These are phyloP conservation scores for Reinhardtius hippoglossoides DNA, from an alignment of 2,113 vertebrate species.

Conservation along the genomic window DNA sequence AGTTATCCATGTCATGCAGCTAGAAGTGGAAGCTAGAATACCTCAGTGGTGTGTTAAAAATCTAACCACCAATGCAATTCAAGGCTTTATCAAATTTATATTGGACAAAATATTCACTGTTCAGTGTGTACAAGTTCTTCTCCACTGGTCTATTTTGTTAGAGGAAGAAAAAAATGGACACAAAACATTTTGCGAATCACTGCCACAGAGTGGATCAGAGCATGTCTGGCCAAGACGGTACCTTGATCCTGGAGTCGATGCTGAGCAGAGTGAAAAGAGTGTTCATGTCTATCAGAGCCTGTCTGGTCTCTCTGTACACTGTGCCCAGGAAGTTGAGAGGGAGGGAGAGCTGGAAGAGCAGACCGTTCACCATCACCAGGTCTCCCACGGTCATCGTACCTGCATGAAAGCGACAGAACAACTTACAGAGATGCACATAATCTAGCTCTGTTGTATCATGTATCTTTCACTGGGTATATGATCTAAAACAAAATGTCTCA, in stretches of 20 bases:
- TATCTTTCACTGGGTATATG: neutral
- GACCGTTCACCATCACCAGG: conserved; percentile 98
- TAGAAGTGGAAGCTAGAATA: neutral
- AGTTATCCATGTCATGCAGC: conserved; percentile 3
- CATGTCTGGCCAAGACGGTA: conserved; percentile 74
- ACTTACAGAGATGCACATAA: conserved; percentile 1
- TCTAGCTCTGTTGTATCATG: conserved; percentile 1
- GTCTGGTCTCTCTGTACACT: conserved; percentile 97
- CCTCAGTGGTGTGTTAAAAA: conserved; percentile 20
- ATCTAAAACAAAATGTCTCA: conserved; percentile 1
- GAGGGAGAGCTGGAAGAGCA: conserved; percentile 97
- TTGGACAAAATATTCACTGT: too few species aligned
- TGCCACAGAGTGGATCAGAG: neutral
- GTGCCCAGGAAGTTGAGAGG: conserved; percentile 98
- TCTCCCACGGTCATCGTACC: conserved; percentile 96
- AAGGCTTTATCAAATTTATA: neutral
- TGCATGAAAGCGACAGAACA: conserved; percentile 57
- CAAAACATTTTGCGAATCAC: conserved; percentile 7
- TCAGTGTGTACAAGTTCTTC: neutral
- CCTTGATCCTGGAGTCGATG: conserved; percentile 96
- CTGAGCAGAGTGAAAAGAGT: conserved; percentile 95
- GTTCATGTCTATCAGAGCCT: conserved; percentile 99
- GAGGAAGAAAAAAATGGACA: neutral
- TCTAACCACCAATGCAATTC: conserved; percentile 1
- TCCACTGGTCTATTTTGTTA: neutral